Base-by-base conservation (phyloP, 2,797 vertebrate species). In the Crenuchus spilurus region DNA sequence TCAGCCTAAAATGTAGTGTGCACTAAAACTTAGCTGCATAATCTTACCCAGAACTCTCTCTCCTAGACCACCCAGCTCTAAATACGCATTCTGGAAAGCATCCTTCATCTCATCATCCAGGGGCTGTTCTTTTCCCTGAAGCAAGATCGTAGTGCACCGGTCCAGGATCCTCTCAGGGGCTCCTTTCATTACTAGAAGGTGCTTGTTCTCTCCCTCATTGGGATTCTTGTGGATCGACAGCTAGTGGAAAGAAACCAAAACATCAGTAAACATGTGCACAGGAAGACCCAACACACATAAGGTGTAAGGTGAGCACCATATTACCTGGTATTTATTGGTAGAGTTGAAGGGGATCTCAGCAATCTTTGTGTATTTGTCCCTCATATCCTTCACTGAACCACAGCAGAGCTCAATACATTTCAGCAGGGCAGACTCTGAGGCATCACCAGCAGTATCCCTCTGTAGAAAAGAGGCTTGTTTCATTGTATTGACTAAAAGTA, bases 261-360 rank as follows among this genome's bases (percentile, higher is more conserved):
- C 1, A 2, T 75, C 2, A 79, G 35, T 33, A 66, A 73, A 20
- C 28, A 52, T 20, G 55, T 18, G 20, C 2, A 48, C 14, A 46
- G 14, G 28, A 74, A 31, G 16, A 10, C 1, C 20, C 41, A 24
- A 13, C 39, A 9, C 37, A 16, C 33, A 20, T 14, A 28, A 1
- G 18, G 31, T 49, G 18, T 2, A 28, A 28, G 13, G 9, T 9
- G 18, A n/a, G 13, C 1, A 30, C 16, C 1, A 22, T 6, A 30
- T 20, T 87, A 98, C 97, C 95, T 98, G 97, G 85, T 98, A 98
- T 80, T 98, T 98, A 87, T 98, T 98, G 70, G 97, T 98, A 35
- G 97, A 98, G 89, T 98, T 98, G 88, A 98, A 98, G 0, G 96
- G 96, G 51, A 98, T 98, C 89, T 99, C 97, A 0, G 94, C 84